Conservation (phyloP, 2,113 vertebrate genomes). For the Hipposideros armiger region DNA sequence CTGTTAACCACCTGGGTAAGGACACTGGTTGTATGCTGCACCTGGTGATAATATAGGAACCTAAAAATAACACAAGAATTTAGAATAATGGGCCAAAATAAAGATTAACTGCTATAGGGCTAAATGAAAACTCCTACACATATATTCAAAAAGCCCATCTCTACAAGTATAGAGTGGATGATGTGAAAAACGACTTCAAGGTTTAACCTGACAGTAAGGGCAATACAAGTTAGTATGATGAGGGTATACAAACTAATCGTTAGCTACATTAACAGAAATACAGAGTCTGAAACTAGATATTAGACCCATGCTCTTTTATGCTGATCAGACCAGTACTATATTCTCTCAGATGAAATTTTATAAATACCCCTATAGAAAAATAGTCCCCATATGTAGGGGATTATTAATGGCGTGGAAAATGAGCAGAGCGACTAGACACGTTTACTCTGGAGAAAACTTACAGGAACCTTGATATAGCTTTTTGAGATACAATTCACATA, state of each 20-base stretch:
- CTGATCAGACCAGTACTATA: not conserved
- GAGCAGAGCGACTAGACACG: not conserved
- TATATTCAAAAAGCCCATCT: not conserved
- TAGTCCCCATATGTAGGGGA: not conserved
- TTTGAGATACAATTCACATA: not conserved
- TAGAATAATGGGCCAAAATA: not conserved
- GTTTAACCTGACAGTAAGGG: not conserved
- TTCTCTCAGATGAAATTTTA: constrained; percentile 15
- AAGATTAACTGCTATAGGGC: not conserved
- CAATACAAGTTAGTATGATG: not conserved
- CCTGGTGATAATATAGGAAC: not conserved
- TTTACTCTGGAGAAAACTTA: not conserved
- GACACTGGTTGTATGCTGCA: not conserved
- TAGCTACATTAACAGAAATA: not conserved
- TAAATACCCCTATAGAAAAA: not conserved
- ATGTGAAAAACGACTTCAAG: not conserved
- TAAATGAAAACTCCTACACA: not conserved
- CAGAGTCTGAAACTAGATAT: not conserved
- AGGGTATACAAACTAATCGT: not conserved
- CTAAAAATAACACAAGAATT: not conserved
- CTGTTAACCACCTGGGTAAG: not conserved
- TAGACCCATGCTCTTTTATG: not conserved
- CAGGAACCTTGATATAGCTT: not conserved
- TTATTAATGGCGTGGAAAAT: not conserved
- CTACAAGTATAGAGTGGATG: not conserved